Percentiles rank a stretch among this genome's conserved stretches.
These are phyloP conservation scores for Mustelus asterias DNA, from an alignment of 2,113 vertebrate species.

Conservation along the genomic window DNA sequence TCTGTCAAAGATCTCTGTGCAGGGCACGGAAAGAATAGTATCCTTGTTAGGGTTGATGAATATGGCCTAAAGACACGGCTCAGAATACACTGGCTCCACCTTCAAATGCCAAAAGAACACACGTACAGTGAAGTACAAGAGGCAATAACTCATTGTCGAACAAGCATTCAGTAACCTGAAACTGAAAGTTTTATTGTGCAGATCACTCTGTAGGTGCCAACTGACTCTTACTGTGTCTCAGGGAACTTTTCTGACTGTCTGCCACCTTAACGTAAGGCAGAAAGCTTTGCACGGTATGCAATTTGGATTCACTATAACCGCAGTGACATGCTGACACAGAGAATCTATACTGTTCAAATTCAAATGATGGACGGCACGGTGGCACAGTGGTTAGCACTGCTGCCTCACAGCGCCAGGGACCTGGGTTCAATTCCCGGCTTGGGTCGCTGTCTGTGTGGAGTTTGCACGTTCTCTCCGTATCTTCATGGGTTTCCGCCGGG, in stretches of 20 bases:
- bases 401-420: too few relatives aligned
- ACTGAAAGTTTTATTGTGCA: not conserved
- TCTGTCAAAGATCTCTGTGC: not conserved
- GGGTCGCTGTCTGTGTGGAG: too few relatives aligned
- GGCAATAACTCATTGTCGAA: not conserved
- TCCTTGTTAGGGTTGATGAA: not conserved
- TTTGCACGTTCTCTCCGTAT: too few relatives aligned
- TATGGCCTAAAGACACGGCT: slow-evolving; percentile 15
- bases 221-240: not conserved
- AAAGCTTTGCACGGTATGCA: not conserved
- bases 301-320: not conserved
- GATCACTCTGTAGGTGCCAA: not conserved
- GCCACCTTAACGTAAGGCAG: not conserved
- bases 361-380: not conserved
- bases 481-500: too few relatives aligned
- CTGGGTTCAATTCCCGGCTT: too few relatives aligned
- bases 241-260: not conserved
- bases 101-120: not conserved
- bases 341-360: not conserved
- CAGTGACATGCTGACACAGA: not conserved
- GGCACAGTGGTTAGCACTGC: too few relatives aligned
- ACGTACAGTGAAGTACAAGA: not conserved
- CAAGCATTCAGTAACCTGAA: slow-evolving; percentile 17
- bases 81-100: not conserved
- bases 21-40: not conserved